Base-by-base conservation (phyloP, 2,888 invertebrate species). In the Melanostoma scalare region DNA sequence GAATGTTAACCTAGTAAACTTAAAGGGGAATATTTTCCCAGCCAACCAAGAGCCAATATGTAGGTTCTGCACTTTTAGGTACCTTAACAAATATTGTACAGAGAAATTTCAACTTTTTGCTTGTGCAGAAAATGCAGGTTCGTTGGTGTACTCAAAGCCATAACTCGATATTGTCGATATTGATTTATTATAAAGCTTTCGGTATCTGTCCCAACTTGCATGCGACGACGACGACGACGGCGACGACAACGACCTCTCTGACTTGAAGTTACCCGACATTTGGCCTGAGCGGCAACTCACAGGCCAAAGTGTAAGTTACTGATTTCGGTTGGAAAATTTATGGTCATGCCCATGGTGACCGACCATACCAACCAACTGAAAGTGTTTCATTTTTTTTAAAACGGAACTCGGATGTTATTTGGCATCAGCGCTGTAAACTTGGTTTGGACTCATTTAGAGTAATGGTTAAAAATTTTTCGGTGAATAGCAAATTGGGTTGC, bases 91-190 rank as follows among this genome's bases (percentile, higher is more conserved):
- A 20, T 20, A 20, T 20, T 20, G 35, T 10, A 46, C 30, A 31
- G 9, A 60, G 9, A 50, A 52, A 35, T 50, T 38, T n/a, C 36
- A 9, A 38, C 30, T 63, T 73, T n/a, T 38, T 36, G 10, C 36
- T 20, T 56, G 40, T 50, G 50, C 20, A 30, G 31, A 40, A 69
- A 35, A 42, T 53, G 76, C 31, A 50, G 10, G 60, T 68, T 68
- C 9, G 36, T 74, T 20, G 20, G 50, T 46, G 10, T 5, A 10
- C 44, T 55, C 50, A 33, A 53, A 73, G 44, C 84, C 67, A 79
- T 82, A 84, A 84, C 79, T 84, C 71, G 79, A 84, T 84, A 75
- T 79, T 55, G 84, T 84, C 79, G 65, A 67, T 84, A 79, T 75
- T 84, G 79, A 84, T 84, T 79, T 75, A 84, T 75, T 69, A 61